A percentile compares a stretch with the other conserved stretches of the same genome.
Conservation (phyloP, 2,113 vertebrate species). For the Narcine bancroftii region DNA sequence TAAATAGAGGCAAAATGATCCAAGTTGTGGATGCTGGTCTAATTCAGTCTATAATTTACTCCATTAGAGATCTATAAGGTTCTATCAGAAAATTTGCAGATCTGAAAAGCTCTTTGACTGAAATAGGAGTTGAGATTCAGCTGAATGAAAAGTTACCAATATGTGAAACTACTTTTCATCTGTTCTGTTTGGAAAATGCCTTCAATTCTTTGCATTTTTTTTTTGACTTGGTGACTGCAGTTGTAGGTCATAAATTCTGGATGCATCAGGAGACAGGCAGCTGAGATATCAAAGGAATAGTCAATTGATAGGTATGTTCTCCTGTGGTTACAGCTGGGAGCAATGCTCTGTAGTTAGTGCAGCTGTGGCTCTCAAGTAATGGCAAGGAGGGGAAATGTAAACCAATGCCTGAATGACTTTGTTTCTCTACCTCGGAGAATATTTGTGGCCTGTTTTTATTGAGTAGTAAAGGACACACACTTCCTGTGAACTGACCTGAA, state of each 20-base stretch:
- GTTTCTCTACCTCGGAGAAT: background rate
- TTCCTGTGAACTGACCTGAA: background rate
- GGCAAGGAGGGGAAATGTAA: background rate
- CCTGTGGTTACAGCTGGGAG: background rate
- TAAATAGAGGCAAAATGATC: background rate
- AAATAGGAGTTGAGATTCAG: background rate
- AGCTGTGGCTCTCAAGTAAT: background rate
- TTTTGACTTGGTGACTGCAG: background rate
- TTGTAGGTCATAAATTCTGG: background rate
- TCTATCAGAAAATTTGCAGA: background rate
- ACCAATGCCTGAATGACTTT: background rate
- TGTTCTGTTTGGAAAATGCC: background rate
- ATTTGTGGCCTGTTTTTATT: background rate
- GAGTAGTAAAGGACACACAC: background rate
- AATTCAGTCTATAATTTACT: background rate
- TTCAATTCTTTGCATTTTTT: background rate
- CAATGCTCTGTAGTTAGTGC: background rate
- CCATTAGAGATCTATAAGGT: background rate
- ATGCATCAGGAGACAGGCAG: background rate
- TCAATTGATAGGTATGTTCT: background rate
- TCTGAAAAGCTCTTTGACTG: background rate
- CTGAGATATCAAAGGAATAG: background rate
- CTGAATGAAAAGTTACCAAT: background rate
- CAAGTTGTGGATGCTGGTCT: background rate
- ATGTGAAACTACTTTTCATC: background rate